Evolutionary conservation across 2,888 invertebrate species (phyloP).

Genomic region (Carterocephalus palaemon): DNA sequence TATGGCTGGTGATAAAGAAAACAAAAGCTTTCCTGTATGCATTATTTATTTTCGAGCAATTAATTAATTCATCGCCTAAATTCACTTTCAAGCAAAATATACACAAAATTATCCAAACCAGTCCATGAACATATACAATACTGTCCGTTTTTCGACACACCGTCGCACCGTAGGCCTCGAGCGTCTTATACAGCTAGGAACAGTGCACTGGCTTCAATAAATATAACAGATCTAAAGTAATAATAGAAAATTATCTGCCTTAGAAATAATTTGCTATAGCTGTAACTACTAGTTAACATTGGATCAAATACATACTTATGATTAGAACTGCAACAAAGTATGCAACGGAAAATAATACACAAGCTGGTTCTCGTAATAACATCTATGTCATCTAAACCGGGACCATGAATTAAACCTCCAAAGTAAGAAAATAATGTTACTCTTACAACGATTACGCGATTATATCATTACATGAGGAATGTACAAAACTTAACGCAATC

Average conservation of each 20-base stretch:
- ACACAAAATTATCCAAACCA: slow-evolving; percentile 30
- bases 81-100: slow-evolving; percentile 37
- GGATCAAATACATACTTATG: too few species aligned
- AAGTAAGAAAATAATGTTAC: slow-evolving; percentile 11
- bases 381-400: too few species aligned
- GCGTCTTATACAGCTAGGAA: slow-evolving; percentile 29
- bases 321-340: too few species aligned
- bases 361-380: too few species aligned
- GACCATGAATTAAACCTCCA: neutral
- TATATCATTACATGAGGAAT: slow-evolving; percentile 47
- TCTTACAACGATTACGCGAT: slow-evolving; percentile 16
- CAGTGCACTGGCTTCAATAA: slow-evolving; percentile 28
- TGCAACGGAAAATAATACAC: too few species aligned
- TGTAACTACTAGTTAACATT: too few species aligned
- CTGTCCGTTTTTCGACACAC: neutral
- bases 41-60: slow-evolving; percentile 24
- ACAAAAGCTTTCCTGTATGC: neutral
- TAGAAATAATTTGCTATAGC: too few species aligned
- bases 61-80: slow-evolving; percentile 18
- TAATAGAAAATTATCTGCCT: too few species aligned
- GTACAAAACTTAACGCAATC: slow-evolving; percentile 57
- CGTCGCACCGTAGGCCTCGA: slow-evolving; percentile 30
- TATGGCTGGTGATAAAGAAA: too few species aligned
- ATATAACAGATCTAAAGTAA: slow-evolving; percentile 10
- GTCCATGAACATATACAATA: slow-evolving; percentile 4